Percentiles rank a stretch among this genome's conserved stretches.
These are phyloP conservation scores for Vannuccia rotundouncinata DNA, from an alignment of 2,888 invertebrate species.

Conservation along the genomic window DNA sequence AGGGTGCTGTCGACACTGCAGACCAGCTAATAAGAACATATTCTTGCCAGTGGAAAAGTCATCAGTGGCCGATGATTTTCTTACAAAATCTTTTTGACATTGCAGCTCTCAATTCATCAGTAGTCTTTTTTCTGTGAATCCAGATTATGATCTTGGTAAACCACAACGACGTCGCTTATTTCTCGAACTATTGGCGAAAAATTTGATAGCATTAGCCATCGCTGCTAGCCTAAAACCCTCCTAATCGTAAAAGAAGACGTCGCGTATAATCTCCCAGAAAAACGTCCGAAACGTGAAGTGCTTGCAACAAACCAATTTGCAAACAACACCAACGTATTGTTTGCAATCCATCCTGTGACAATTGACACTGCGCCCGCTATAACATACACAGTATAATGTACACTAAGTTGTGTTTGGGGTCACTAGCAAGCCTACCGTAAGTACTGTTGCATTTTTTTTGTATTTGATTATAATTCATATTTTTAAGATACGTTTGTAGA, in stretches of 20 bases:
- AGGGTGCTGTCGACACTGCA: constrained; percentile 21
- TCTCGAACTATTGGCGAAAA: neutral
- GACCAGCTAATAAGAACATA: constrained; percentile 17
- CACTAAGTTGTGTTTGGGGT: too few relatives aligned
- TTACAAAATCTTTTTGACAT: constrained; percentile 7
- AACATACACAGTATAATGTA: too few relatives aligned
- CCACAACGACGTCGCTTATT: neutral
- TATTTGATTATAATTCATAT: too few relatives aligned
- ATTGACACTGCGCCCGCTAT: too few relatives aligned
- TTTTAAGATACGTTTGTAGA: too few relatives aligned
- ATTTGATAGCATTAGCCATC: too few relatives aligned
- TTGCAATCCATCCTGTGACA: too few relatives aligned
- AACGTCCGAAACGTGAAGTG: neutral
- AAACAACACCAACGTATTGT: neutral
- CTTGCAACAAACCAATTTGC: neutral
- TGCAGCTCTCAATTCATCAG: constrained; percentile 12
- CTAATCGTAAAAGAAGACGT: neutral
- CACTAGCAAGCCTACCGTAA: too few relatives aligned
- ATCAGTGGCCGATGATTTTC: neutral
- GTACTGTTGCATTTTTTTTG: too few relatives aligned
- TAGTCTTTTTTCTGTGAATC: neutral
- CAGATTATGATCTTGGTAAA: neutral
- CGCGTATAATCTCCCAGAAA: neutral
- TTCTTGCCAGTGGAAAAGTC: neutral
- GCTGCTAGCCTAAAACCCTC: too few relatives aligned